Evolutionary conservation across 2,113 vertebrate genomes (phyloP).

Genomic region (Pongo abelii): DNA sequence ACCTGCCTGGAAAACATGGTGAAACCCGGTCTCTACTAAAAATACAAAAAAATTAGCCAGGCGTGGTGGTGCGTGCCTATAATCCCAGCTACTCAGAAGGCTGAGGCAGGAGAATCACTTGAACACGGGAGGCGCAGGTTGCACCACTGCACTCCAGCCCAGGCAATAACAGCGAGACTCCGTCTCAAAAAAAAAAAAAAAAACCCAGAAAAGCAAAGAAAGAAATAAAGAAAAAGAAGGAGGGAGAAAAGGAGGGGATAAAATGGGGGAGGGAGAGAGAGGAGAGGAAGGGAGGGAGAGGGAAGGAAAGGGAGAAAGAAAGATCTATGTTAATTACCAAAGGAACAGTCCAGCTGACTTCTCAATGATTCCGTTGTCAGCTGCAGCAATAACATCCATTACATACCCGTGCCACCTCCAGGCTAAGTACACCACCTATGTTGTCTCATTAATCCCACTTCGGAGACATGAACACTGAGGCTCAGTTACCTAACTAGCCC

Average conservation of each 20-base stretch:
- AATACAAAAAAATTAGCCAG: no score
- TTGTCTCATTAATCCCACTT: neutral
- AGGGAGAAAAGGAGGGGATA: no score
- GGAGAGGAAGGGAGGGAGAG: no score
- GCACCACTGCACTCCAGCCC: neutral
- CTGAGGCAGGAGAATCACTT: neutral
- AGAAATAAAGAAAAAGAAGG: no score
- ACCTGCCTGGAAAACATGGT: no score
- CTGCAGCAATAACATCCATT: neutral
- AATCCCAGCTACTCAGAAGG: neutral
- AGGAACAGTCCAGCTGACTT: neutral
- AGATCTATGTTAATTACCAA: neutral
- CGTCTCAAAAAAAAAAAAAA: neutral
- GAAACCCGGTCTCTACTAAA: no score
- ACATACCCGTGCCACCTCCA: neutral
- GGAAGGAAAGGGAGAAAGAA: no score
- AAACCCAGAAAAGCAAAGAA: neutral
- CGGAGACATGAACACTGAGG: neutral
- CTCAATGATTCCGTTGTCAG: neutral
- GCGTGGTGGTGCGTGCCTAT: neutral
- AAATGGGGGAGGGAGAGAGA: neutral
- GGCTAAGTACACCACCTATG: neutral
- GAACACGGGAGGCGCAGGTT: neutral
- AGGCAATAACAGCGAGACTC: neutral
- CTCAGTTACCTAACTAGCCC: neutral